phyloP scores from a whole-genome alignment of 2,888 invertebrate genomes.

The Melieria crassipennis region DNA sequence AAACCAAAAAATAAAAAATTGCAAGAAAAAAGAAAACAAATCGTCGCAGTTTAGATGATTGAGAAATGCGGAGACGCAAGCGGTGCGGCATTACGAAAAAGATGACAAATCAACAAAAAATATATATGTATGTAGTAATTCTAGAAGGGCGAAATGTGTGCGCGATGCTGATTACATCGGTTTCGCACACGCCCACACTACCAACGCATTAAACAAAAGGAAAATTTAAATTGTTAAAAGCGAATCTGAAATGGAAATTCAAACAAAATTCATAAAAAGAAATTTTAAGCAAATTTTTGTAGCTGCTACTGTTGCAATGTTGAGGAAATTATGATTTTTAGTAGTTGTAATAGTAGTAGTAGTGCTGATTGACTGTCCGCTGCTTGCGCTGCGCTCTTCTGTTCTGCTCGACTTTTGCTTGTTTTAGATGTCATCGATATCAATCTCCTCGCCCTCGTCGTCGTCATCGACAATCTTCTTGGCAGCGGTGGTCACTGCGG shows the following conservation, averaged over 20 bases:
- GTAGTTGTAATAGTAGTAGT: too few species aligned
- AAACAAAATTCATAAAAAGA: neutral
- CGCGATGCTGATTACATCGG: neutral
- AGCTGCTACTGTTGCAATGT: neutral
- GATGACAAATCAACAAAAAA: neutral
- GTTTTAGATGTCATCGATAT: slow-evolving; percentile 90
- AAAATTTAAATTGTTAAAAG: slow-evolving; percentile 10
- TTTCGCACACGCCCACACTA: neutral
- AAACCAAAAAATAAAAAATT: slow-evolving; percentile 33
- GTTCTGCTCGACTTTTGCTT: slow-evolving; percentile 15
- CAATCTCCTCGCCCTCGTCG: slow-evolving; percentile 84
- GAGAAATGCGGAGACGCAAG: neutral
- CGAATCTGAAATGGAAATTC: neutral
- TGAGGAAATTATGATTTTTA: too few species aligned
- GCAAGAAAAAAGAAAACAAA: slow-evolving; percentile 17
- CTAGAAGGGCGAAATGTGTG: neutral
- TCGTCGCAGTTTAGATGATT: slow-evolving; percentile 4
- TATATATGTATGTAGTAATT: too few species aligned
- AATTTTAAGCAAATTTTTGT: neutral
- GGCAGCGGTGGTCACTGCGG: slow-evolving; percentile 62
- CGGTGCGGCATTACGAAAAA: neutral
- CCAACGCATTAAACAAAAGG: slow-evolving; percentile 10
- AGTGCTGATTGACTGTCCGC: neutral
- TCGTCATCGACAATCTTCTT: slow-evolving; percentile 71
- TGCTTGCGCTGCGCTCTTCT: slow-evolving; percentile 12